Evolutionary conservation across 2,113 vertebrate species (phyloP), one percentile per base, ranked within the genome.

Genomic region (Calyptommatus sinebrachiatus): DNA sequence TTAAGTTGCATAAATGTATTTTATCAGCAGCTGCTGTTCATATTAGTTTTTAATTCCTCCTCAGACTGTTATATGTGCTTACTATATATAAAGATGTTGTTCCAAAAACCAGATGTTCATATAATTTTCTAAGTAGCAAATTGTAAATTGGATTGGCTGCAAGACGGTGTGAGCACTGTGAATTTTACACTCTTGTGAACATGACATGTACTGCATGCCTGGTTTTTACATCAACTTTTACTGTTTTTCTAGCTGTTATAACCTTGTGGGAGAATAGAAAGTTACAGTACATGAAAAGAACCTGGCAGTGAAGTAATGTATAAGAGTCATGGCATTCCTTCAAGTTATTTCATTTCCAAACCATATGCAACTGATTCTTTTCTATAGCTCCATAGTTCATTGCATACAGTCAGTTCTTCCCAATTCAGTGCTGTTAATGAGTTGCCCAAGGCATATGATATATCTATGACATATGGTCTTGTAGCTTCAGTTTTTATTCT

Each of bases 1-100:
- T 81, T 84, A 87, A 87, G 86, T 86, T 83, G 77, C 71, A 78
- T 24, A 46, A 81, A 76, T 83, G 81, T 35, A 82, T 85, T 89
- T 88, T 76, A 82, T 71, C 22, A 0, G 76, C 76, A 35, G 9
- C 62, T 78, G 69, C 9, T 85, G 8, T 41, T 41, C 35, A 8
- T 77, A 41, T 62, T 70, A 12, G 29, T 77, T 0, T 65, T 71
- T 77, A 41, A 28, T 57, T 77, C 50, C 62, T 62, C 21, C 46
- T 76, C 82, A 62, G 2, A 45, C 8, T 62, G 61, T 35, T 18
- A 11, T 1, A 61, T 6, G 31, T 66, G 26, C 68, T 82, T 82
- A 85, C 80, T 70, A 10, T 20, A 20, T 63, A 57, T 57, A 57
- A 57, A 57, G 53, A 57, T 57, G 35, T 53, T 16, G 79, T 78